Base-by-base conservation (phyloP, 2,113 vertebrate species). In the Dromaius novaehollandiae region DNA sequence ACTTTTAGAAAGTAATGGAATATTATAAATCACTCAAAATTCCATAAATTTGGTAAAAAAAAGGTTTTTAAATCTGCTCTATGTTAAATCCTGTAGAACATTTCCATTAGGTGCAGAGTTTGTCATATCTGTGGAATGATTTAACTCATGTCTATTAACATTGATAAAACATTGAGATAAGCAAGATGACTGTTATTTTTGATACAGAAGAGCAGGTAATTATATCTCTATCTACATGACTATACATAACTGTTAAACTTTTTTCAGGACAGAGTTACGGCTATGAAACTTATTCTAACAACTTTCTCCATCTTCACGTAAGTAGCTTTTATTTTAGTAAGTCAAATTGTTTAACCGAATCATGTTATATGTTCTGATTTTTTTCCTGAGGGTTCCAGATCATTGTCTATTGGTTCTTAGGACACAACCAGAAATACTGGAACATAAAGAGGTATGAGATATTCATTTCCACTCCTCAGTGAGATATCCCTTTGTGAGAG, bases 301-400 rank as follows among this genome's bases (percentile, higher is more conserved):
- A 51, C 77, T 40, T 92, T 92, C 89, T 82, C 76, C 32, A 36
- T 12, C 56, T 78, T 95, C 82, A 89, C 36, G 90, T 90, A 97
- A 96, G 92, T 95, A 86, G 40, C 21, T 93, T 13, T 10, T 66
- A 53, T 73, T 87, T 71, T 61, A 55, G 73, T 70, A 48, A 87
- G 81, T 96, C 75, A 97, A 30, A 75, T 75, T 68, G 21, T 89
- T 86, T 83, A 65, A 88, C 6, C 40, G 90, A 95, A 93, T 78
- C 2, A 7, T 42, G 82, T 92, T 68, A 69, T 53, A 68, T 69
- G 70, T 21, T 88, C 78, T 19, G 15, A 17, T 80, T 71, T 46
- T 96, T 93, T 93, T 76, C 84, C 53, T 86, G 34, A 89, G 78
- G 24, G 6, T 90, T 95, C 61, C 60, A 79, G 65, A 63, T 94